A percentile compares a stretch with the other conserved stretches of the same genome.
Conservation (phyloP, 2,113 vertebrate species). For the Hyperoodon ampullatus region DNA sequence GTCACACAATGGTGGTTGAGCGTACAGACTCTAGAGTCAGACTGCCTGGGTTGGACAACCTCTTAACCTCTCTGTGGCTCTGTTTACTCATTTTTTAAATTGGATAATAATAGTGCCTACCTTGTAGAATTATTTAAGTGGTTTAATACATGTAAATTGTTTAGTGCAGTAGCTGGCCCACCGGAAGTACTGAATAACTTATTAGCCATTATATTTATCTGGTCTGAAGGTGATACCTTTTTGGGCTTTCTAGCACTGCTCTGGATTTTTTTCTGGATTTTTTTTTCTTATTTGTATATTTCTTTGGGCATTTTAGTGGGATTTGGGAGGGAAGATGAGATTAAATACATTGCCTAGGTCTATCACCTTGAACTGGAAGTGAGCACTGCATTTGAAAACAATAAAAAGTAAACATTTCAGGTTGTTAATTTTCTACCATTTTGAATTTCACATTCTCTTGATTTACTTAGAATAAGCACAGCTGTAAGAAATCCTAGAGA, state of each 20-base stretch:
- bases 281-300: not conserved
- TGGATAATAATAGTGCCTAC: not conserved
- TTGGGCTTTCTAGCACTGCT: not conserved
- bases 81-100: constrained; percentile 4
- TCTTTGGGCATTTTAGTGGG: not conserved
- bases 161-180: not conserved
- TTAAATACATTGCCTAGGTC: not conserved
- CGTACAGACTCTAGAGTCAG: not conserved
- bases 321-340: not conserved
- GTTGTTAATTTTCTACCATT: not conserved
- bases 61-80: not conserved
- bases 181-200: not conserved
- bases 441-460: not conserved
- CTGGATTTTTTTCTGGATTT: not conserved
- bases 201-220: not conserved
- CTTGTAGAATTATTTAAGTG: constrained; percentile 13
- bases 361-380: constrained; percentile 8
- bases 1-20: not conserved
- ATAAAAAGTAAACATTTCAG: not conserved
- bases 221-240: not conserved
- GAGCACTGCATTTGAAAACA: not conserved
- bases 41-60: not conserved
- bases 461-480: constrained; percentile 16
- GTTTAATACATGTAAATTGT: not conserved
- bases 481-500: not conserved